A percentile compares a stretch with the other conserved stretches of the same genome.
Evolutionary conservation across 1,140 invertebrate species (phyloP).

Genomic region (Euwallacea similis): DNA sequence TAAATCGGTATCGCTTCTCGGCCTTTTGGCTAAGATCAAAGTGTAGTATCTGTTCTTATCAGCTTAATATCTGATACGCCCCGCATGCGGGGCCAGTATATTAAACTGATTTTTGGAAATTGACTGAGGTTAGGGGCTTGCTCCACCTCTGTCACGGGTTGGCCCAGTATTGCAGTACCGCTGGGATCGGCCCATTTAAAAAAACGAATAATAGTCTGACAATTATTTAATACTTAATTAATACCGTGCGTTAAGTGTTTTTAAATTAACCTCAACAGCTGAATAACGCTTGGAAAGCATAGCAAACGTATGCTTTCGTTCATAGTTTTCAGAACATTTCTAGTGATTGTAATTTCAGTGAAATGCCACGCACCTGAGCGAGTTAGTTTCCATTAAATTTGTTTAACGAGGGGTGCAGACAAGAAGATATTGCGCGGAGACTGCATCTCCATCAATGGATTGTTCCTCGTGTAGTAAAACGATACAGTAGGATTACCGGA

Average conservation of each 20-base stretch:
- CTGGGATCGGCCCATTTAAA: conserved; percentile 53
- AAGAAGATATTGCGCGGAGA: conserved; percentile 20
- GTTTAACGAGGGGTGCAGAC: conserved; percentile 18
- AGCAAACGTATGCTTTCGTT: no score
- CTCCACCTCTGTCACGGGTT: conserved; percentile 60
- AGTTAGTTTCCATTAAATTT: not conserved
- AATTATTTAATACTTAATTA: no score
- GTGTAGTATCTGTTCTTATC: conserved; percentile 48
- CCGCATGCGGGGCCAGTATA: conserved; percentile 43
- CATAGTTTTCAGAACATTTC: no score
- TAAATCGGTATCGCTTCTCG: conserved; percentile 53
- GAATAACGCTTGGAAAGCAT: no score
- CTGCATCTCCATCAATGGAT: conserved; percentile 27
- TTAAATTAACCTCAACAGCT: no score
- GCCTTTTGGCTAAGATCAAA: conserved; percentile 59
- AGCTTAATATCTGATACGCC: conserved; percentile 44
- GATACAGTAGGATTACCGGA: conserved; percentile 17
- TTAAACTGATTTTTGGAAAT: conserved; percentile 60
- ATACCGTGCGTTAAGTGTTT: no score
- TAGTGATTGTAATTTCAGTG: not conserved
- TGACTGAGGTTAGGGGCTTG: conserved; percentile 54
- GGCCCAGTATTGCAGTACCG: conserved; percentile 64
- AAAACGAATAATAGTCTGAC: conserved; percentile 17
- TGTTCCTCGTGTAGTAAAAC: conserved; percentile 24
- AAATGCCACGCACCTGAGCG: not conserved